A percentile compares a stretch with the other conserved stretches of the same genome.
These are phyloP conservation scores for Oreotrochilus melanogaster DNA, from an alignment of 2,113 vertebrate genomes.

Conservation along the genomic window DNA sequence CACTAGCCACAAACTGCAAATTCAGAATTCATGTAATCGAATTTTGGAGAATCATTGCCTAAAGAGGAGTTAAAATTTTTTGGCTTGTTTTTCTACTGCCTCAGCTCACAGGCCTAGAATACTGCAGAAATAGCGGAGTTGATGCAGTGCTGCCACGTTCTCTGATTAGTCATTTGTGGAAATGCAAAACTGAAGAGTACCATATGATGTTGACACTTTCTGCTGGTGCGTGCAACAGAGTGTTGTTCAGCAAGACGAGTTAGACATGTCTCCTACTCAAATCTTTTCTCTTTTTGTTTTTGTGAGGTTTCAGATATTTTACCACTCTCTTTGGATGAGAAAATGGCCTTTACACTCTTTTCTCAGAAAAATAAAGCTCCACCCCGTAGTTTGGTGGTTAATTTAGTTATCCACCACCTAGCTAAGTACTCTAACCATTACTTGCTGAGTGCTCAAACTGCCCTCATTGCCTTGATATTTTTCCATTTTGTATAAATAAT, in stretches of 20 bases:
- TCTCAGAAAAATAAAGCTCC: neutral
- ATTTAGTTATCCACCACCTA: neutral
- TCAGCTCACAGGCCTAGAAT: neutral
- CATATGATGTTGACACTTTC: neutral
- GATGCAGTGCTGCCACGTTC: neutral
- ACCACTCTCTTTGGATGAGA: neutral
- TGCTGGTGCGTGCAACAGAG: neutral
- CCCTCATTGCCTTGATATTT: neutral
- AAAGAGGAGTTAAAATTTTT: neutral
- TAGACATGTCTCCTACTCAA: rapidly evolving
- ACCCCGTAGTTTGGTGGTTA: neutral
- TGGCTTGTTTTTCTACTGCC: neutral
- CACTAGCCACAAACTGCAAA: neutral
- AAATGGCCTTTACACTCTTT: neutral
- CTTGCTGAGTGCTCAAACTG: neutral
- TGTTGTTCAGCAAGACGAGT: neutral
- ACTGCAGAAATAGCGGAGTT: neutral
- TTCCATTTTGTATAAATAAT: neutral
- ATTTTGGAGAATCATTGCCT: neutral
- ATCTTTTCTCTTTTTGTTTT: neutral
- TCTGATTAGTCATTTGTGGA: neutral
- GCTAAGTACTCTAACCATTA: neutral
- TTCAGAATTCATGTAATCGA: neutral
- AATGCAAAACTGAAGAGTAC: neutral
- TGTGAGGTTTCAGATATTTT: neutral